phyloP scores from a whole-genome alignment of 1,140 invertebrate genomes.

The Diabrotica virgifera region DNA sequence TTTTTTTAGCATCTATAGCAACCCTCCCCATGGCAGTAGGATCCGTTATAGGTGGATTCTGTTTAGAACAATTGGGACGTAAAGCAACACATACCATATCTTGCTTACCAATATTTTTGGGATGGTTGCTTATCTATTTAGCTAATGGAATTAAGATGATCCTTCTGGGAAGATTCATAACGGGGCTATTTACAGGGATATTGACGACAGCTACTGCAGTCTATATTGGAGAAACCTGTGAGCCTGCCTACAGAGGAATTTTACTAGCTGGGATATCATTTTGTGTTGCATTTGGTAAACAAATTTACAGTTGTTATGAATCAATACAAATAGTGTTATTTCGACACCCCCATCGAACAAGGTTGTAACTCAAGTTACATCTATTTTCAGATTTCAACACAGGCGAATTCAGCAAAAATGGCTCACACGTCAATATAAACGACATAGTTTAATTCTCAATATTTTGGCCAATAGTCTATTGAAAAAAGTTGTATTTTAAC shows the following conservation, averaged over 20 bases:
- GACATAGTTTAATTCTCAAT: no score
- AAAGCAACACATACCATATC: slow-evolving; percentile 58
- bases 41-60: slow-evolving; percentile 56
- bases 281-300: slow-evolving; percentile 46
- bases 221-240: slow-evolving; percentile 53
- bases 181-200: slow-evolving; percentile 52
- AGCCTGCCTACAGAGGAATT: slow-evolving; percentile 57
- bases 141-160: slow-evolving; percentile 53
- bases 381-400: no score
- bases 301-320: not conserved
- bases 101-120: slow-evolving; percentile 59
- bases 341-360: no score
- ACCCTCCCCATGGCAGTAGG: slow-evolving; percentile 59
- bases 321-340: no score
- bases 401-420: no score
- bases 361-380: no score
- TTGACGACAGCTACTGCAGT: slow-evolving; percentile 33
- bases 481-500: no score
- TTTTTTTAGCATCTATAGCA: slow-evolving; percentile 53
- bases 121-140: slow-evolving; percentile 63
- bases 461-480: no score
- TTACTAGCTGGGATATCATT: slow-evolving; percentile 47
- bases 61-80: slow-evolving; percentile 67
- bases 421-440: no score
- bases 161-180: slow-evolving; percentile 63